Percentiles rank a stretch among this genome's conserved stretches.
Evolutionary conservation across 2,888 invertebrate genomes (phyloP).

Genomic region (Papilio elwesi): DNA sequence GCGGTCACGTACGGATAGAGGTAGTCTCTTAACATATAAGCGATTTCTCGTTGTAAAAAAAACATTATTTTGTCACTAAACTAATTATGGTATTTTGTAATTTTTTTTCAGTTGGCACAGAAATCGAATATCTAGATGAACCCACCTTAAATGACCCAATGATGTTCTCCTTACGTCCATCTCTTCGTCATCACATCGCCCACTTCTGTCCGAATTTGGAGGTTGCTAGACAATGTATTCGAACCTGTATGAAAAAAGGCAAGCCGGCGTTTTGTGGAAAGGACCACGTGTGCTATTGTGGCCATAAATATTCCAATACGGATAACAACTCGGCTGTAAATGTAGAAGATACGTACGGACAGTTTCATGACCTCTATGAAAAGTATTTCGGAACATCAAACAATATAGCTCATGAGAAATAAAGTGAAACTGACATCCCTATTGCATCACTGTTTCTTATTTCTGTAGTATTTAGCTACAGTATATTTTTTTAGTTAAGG

Average conservation of each 20-base stretch:
- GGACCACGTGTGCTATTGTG: conserved; percentile 74
- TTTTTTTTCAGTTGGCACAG: conserved; percentile 20
- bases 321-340: conserved; percentile 44
- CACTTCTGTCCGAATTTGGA: conserved; percentile 72
- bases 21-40: too few relatives aligned
- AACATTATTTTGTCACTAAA: too few relatives aligned
- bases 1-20: too few relatives aligned
- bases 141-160: neutral
- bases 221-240: conserved; percentile 65
- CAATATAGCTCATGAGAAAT: neutral
- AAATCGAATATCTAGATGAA: neutral
- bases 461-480: neutral
- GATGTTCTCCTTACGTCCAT: conserved; percentile 43
- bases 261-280: conserved; percentile 77
- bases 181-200: conserved; percentile 71
- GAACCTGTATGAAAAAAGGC: conserved; percentile 60
- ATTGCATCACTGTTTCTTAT: neutral
- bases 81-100: too few relatives aligned
- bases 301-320: conserved; percentile 57
- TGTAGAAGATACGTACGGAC: conserved; percentile 46
- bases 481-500: neutral
- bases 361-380: conserved; percentile 65
- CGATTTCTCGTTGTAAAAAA: too few relatives aligned
- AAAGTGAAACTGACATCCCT: neutral
- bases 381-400: conserved; percentile 63